Base-by-base conservation (phyloP, 2,797 vertebrate species). In the Pantherophis alleghaniensis region DNA sequence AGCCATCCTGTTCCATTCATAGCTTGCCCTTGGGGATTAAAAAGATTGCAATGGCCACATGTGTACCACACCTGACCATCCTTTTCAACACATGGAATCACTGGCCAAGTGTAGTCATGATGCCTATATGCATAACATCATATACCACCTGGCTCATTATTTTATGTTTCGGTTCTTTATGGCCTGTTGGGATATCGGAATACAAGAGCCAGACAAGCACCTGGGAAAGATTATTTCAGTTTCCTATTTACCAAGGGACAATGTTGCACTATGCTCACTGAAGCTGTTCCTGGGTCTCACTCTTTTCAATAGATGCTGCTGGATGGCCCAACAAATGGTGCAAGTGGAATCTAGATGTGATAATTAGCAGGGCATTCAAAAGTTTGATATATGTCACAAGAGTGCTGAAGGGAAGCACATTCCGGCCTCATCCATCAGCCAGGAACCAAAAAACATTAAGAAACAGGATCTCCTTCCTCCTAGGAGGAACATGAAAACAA, bases 141-240 rank as follows among this genome's bases (percentile, higher is more conserved):
- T 61, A 56, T 89, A 22, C 51, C 59, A 63, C 88, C 37, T 89
- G 91, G 87, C 66, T 20, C 55, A 57, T 56, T 60, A 42, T 86
- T 37, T 74, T 37, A 32, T 59, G 18, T 56, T 89, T 59, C 32
- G 1, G 32, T 32, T 59, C 37, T 89, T 79, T 88, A 74, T 66
- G 88, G 53, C 32, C 63, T 89, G 87, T 89, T 79, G 87, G 32
- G 66, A 51, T 79, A 89, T 79, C 37, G 32, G 37, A 59, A 22
- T 79, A 69, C 55, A 92, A 83, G 24, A 89, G 42, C 57, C 66
- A 83, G 87, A 79, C 63, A 89, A 79, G 37, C 91, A 89, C n/a
- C n/a, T 88, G 55, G 55, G 53, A 79, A 89, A 89, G 26, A 92
- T 51, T 89, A 47, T 60, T 89, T 83, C 26, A 92, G 53, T 3